phyloP scores from a whole-genome alignment of 2,888 invertebrate species.

The Ophion slaviceki region DNA sequence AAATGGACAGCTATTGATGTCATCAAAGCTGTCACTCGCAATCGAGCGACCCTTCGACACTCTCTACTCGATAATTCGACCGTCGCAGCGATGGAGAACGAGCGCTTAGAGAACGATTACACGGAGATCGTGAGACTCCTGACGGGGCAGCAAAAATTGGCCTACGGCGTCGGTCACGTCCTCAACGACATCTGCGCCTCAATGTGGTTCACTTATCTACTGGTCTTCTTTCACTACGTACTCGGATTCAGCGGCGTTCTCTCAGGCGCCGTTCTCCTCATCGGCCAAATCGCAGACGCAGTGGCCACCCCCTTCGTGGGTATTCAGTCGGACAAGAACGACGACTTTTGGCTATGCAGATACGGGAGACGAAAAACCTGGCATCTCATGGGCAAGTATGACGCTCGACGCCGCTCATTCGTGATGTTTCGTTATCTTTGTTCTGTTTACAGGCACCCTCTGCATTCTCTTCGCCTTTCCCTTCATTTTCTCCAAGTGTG shows the following conservation, averaged over 20 bases:
- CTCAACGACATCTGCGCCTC: slow-evolving; percentile 96
- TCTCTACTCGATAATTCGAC: neutral
- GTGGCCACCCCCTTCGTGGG: slow-evolving; percentile 95
- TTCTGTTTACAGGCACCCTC: slow-evolving; percentile 86
- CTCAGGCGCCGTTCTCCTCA: slow-evolving; percentile 88
- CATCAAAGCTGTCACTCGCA: neutral
- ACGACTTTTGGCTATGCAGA: slow-evolving; percentile 87
- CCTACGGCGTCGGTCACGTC: slow-evolving; percentile 93
- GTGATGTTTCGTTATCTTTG: neutral
- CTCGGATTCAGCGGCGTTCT: slow-evolving; percentile 83
- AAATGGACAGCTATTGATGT: neutral
- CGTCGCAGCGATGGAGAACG: slow-evolving; percentile 72
- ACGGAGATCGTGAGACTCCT: slow-evolving; percentile 84
- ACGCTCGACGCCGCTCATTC: neutral
- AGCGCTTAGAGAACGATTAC: slow-evolving; percentile 81
- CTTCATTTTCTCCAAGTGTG: slow-evolving; percentile 93
- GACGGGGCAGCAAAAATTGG: slow-evolving; percentile 83
- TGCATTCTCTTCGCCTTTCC: slow-evolving; percentile 93
- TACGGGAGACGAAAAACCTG: slow-evolving; percentile 94
- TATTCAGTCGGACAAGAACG: slow-evolving; percentile 90
- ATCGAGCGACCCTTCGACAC: neutral
- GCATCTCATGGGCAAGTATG: slow-evolving; percentile 92
- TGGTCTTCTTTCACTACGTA: slow-evolving; percentile 91
- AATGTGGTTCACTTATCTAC: slow-evolving; percentile 96
- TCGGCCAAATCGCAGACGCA: slow-evolving; percentile 94